Conservation (phyloP, 2,113 vertebrate genomes). For the Setophaga coronata region DNA sequence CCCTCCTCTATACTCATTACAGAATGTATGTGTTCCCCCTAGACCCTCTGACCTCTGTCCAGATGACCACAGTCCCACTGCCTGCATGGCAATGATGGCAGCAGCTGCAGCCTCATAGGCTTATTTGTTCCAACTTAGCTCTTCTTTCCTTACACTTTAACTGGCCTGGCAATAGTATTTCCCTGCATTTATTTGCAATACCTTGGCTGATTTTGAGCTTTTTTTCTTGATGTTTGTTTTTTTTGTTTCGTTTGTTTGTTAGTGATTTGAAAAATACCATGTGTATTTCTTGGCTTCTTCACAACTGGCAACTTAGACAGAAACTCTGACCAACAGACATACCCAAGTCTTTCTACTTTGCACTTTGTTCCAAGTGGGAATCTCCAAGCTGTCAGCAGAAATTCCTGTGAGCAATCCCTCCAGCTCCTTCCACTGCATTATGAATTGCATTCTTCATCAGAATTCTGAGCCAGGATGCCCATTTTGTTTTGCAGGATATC, state of each 20-base stretch:
- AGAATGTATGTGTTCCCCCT: background rate
- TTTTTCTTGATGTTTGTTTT: background rate
- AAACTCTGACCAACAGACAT: background rate
- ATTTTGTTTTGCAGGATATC: background rate
- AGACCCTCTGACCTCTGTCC: background rate
- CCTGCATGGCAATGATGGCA: background rate
- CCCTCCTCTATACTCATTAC: background rate
- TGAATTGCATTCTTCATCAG: background rate
- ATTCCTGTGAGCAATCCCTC: background rate
- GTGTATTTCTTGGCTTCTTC: background rate
- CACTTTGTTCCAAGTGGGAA: background rate
- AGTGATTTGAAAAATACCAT: background rate
- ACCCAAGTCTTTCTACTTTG: background rate
- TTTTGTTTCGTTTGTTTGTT: too few species aligned
- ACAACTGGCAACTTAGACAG: background rate
- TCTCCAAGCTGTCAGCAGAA: background rate
- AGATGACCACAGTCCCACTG: background rate
- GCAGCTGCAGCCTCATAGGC: background rate
- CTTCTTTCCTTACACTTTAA: background rate
- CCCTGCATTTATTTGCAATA: background rate
- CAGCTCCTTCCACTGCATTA: background rate
- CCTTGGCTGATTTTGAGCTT: background rate
- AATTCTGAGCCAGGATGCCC: background rate
- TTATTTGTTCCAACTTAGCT: background rate
- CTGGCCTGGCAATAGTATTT: background rate